phyloP scores from a whole-genome alignment of 2,888 invertebrate species.

The Zonitis immaculata region DNA sequence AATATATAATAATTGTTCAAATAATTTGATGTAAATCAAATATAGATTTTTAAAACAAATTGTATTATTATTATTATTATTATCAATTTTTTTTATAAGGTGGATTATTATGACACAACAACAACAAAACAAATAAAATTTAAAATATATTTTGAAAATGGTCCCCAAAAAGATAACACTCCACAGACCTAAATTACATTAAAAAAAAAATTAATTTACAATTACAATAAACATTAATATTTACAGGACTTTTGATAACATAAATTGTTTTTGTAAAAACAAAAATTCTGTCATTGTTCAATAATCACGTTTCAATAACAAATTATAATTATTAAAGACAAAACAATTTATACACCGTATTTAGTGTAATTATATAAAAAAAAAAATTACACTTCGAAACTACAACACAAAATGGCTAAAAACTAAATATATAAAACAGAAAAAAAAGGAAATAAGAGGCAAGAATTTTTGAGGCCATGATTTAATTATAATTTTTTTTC shows the following conservation, averaged over 20 bases:
- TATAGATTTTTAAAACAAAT: conserved; percentile 1
- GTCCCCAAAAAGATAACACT: conserved; percentile 42
- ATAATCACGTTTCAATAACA: neutral
- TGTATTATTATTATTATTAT: neutral
- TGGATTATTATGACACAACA: neutral
- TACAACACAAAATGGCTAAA: neutral
- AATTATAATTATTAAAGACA: conserved; percentile 7
- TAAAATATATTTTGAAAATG: conserved; percentile 38
- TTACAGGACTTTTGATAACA: conserved; percentile 13
- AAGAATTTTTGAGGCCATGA: neutral
- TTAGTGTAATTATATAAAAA: neutral
- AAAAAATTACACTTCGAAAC: no score
- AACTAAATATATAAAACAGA: neutral
- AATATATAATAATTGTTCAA: neutral
- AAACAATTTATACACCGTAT: conserved; percentile 23
- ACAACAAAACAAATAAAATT: conserved; percentile 17
- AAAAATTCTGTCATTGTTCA: conserved; percentile 11
- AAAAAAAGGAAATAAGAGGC: neutral
- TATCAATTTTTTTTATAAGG: conserved; percentile 5
- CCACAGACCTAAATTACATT: conserved; percentile 36
- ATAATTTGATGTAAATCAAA: conserved; percentile 5
- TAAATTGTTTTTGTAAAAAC: conserved; percentile 9
- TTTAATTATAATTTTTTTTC: neutral
- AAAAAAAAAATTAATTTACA: conserved; percentile 27
- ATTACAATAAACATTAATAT: conserved; percentile 20